Percentiles rank a stretch among this genome's conserved stretches.
phyloP scores from a whole-genome alignment of 2,797 vertebrate genomes.

The Petrocephalus sullivani region DNA sequence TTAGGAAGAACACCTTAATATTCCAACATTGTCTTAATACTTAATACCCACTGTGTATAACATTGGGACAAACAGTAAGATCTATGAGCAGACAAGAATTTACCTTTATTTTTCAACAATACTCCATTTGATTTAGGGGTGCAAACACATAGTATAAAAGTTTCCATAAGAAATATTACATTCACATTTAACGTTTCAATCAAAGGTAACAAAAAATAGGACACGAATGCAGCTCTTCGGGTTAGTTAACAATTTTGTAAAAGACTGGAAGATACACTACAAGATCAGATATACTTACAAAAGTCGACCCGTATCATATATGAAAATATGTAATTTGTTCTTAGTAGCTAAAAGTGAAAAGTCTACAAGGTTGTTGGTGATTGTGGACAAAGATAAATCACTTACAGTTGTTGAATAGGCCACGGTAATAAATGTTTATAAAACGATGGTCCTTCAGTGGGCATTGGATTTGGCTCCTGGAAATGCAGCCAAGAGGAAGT shows the following conservation, averaged over 20 bases:
- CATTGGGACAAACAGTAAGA: neutral
- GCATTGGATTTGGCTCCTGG: constrained; percentile 8
- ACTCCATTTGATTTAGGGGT: constrained; percentile 66
- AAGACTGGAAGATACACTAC: constrained; percentile 67
- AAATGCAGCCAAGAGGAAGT: constrained; percentile 22
- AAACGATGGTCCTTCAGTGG: constrained; percentile 20
- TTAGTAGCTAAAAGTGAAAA: constrained; percentile 38
- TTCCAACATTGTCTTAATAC: neutral
- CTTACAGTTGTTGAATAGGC: constrained; percentile 19
- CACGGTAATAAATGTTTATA: constrained; percentile 23
- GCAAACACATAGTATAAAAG: constrained; percentile 77
- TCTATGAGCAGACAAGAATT: constrained; percentile 38
- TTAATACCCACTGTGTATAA: neutral
- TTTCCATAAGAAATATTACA: constrained; percentile 74
- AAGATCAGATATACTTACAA: constrained; percentile 67
- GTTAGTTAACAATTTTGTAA: constrained; percentile 61
- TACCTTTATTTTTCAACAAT: constrained; percentile 67
- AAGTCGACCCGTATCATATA: constrained; percentile 75
- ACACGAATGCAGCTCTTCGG: constrained; percentile 64
- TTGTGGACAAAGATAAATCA: constrained; percentile 25
- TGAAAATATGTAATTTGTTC: constrained; percentile 56
- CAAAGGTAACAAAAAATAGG: constrained; percentile 66
- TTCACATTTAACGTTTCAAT: constrained; percentile 71
- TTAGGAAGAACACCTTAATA: neutral
- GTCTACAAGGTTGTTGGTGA: constrained; percentile 53